Percentiles rank a stretch among this genome's conserved stretches.
phyloP scores from a whole-genome alignment of 2,113 vertebrate genomes.

The Seriola aureovittata region DNA sequence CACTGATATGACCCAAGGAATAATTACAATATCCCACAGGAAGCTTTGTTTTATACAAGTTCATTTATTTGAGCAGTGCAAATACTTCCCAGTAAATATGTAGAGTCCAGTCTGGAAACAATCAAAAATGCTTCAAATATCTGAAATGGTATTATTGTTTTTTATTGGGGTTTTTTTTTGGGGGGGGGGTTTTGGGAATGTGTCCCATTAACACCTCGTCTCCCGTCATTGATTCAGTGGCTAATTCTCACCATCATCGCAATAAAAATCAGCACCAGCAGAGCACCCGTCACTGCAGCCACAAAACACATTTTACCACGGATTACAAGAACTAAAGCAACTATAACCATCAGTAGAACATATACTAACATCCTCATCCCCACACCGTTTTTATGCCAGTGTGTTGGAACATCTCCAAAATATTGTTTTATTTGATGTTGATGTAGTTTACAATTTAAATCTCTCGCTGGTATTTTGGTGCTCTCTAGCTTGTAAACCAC shows the following conservation, averaged over 20 bases:
- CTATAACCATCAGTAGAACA: slow-evolving; percentile 9
- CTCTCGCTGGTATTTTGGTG: slow-evolving; percentile 32
- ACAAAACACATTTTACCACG: slow-evolving; percentile 22
- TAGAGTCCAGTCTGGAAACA: no score
- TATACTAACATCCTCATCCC: background rate
- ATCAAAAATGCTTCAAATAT: no score
- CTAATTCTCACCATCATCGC: background rate
- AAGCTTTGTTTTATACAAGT: no score
- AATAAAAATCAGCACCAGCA: slow-evolving; percentile 18
- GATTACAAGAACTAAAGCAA: slow-evolving; percentile 38
- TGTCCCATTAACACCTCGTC: background rate
- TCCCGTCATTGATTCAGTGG: background rate
- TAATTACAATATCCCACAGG: no score
- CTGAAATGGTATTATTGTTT: no score
- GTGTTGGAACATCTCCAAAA: background rate
- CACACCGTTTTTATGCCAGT: background rate
- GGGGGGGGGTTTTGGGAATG: no score
- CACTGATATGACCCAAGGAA: no score
- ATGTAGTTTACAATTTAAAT: slow-evolving; percentile 58
- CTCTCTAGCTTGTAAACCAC: slow-evolving; percentile 66
- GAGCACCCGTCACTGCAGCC: slow-evolving; percentile 19
- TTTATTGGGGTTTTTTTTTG: no score
- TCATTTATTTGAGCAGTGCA: no score
- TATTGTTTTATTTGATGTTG: background rate
- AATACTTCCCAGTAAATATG: no score